Evolutionary conservation across 2,797 vertebrate genomes (phyloP).

Genomic region (Macropodus opercularis): DNA sequence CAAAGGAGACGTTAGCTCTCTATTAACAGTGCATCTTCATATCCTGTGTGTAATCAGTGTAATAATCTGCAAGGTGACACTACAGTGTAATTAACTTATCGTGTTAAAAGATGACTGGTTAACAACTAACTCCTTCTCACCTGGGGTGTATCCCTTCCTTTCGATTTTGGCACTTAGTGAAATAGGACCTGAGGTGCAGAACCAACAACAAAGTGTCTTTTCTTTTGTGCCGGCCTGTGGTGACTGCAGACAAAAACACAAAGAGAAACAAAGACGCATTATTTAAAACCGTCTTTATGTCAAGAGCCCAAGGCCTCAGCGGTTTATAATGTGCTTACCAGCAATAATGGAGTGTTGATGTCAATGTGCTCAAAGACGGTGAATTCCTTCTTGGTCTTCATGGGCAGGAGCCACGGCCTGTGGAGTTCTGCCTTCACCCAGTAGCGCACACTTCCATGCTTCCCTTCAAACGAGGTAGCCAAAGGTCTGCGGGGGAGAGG

Average conservation of each 20-base stretch:
- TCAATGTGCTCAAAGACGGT: constrained; percentile 99
- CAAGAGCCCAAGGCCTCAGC: too few relatives aligned
- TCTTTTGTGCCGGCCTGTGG: constrained; percentile 99
- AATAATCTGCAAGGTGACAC: background rate
- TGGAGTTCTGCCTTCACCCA: constrained; percentile 99
- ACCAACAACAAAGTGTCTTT: constrained; percentile 99
- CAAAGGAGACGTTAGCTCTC: background rate
- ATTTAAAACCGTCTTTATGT: background rate
- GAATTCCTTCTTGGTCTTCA: constrained; percentile 99
- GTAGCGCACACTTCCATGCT: constrained; percentile 98
- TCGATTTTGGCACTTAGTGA: constrained; percentile 99
- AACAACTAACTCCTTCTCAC: constrained; percentile 69
- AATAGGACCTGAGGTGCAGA: constrained; percentile 99
- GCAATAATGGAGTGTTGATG: constrained; percentile 98
- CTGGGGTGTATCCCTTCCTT: constrained; percentile 99
- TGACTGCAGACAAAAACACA: constrained; percentile 81
- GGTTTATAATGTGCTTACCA: constrained; percentile 87
- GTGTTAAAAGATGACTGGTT: constrained; percentile 7
- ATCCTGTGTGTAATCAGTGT: constrained; percentile 1
- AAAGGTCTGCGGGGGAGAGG: constrained; percentile 87
- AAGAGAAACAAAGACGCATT: constrained; percentile 3
- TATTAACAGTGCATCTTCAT: background rate
- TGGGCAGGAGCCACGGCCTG: constrained; percentile 97
- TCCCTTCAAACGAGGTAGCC: constrained; percentile 99
- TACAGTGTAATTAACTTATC: background rate